Percentiles rank a stretch among this genome's conserved stretches.
phyloP scores from a whole-genome alignment of 2,888 invertebrate species.

The Trichopoda pennipes region DNA sequence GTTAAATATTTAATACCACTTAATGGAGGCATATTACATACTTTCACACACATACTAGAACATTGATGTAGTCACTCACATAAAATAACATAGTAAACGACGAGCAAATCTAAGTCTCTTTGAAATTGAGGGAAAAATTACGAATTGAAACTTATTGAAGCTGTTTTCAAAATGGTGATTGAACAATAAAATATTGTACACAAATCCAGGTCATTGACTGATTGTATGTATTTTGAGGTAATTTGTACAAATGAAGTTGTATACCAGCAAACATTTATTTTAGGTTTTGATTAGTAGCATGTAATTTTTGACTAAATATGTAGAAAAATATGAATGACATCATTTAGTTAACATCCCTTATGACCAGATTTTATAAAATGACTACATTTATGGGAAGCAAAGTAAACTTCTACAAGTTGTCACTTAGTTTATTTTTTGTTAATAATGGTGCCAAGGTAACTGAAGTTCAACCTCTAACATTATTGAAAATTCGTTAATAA shows the following conservation, averaged over 20 bases:
- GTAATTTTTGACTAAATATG: too few species aligned
- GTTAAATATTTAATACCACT: not conserved
- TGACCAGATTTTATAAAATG: too few species aligned
- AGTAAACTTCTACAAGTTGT: too few species aligned
- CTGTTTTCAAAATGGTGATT: constrained; percentile 68
- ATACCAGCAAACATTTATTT: constrained; percentile 43
- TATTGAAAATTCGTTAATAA: too few species aligned
- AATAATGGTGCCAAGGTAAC: too few species aligned
- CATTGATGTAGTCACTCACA: constrained; percentile 35
- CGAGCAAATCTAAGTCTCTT: constrained; percentile 67
- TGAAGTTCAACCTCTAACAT: too few species aligned
- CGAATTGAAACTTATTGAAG: constrained; percentile 68
- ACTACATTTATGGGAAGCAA: too few species aligned
- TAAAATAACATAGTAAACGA: constrained; percentile 62
- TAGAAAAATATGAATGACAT: too few species aligned
- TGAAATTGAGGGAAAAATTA: constrained; percentile 64
- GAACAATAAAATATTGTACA: constrained; percentile 68
- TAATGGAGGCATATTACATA: not conserved
- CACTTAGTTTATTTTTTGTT: too few species aligned
- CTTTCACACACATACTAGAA: not conserved
- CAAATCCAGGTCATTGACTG: constrained; percentile 67
- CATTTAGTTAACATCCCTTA: too few species aligned
- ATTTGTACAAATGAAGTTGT: constrained; percentile 14
- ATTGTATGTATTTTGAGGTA: constrained; percentile 15
- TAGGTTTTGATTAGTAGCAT: too few species aligned